Conservation (phyloP, 2,113 vertebrate genomes). For the Muntiacus reevesi region DNA sequence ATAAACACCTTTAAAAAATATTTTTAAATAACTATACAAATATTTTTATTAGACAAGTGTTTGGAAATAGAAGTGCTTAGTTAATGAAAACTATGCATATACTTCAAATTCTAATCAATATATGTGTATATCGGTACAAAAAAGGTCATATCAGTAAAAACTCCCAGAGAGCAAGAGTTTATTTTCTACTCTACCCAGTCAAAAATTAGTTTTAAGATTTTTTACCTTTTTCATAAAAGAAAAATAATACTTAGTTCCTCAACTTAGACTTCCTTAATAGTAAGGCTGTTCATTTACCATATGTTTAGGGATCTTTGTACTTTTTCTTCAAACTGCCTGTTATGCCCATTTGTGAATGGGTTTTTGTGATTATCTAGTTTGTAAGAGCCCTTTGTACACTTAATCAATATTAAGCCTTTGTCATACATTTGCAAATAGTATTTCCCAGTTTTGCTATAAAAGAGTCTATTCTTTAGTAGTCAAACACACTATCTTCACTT, state of each 20-base stretch:
- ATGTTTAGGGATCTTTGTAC: neutral
- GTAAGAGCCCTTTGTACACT: neutral
- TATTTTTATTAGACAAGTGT: conserved; percentile 19
- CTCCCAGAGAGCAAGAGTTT: neutral
- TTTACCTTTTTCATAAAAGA: neutral
- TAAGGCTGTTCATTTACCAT: neutral
- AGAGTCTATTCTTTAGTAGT: conserved; percentile 13
- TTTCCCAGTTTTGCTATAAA: conserved; percentile 8
- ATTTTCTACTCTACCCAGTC: neutral
- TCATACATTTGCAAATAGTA: conserved; percentile 34
- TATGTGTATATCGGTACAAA: neutral
- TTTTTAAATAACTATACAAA: neutral
- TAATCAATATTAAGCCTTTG: neutral
- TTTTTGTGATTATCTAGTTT: conserved; percentile 14
- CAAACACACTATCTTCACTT: neutral
- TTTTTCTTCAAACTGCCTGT: neutral
- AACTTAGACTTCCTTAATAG: neutral
- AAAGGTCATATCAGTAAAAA: neutral
- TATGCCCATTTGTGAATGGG: neutral
- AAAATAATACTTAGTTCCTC: neutral
- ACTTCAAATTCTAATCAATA: neutral
- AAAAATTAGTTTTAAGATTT: neutral
- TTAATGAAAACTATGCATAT: neutral
- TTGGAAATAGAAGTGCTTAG: neutral
- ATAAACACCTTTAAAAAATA: neutral